Percentiles rank a stretch among this genome's conserved stretches.
phyloP scores from a whole-genome alignment of 2,888 invertebrate genomes.

The Drosophila koepferae region DNA sequence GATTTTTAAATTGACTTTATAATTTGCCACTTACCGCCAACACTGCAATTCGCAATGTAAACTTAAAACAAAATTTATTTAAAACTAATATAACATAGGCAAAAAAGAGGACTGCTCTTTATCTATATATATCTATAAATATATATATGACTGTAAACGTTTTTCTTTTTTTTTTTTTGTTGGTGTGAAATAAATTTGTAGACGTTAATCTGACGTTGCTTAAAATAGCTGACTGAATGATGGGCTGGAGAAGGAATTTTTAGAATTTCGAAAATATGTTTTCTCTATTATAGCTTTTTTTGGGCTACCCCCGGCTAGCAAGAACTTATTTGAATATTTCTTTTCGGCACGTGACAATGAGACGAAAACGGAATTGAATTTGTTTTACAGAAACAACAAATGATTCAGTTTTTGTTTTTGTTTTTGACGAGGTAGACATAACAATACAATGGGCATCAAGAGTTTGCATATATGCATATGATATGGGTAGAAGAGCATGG shows the following conservation, averaged over 20 bases:
- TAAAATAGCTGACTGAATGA: constrained; percentile 56
- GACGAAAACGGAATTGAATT: constrained; percentile 25
- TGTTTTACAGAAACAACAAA: constrained; percentile 58
- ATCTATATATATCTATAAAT: neutral
- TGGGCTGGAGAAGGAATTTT: constrained; percentile 61
- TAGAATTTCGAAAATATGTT: constrained; percentile 23
- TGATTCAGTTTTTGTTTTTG: constrained; percentile 26
- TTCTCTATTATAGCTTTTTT: constrained; percentile 5
- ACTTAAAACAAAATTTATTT: constrained; percentile 53
- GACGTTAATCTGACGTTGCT: constrained; percentile 42
- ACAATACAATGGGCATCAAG: constrained; percentile 36
- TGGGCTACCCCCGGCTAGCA: constrained; percentile 68
- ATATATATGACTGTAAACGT: neutral
- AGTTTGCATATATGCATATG: constrained; percentile 11
- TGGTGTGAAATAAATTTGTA: constrained; percentile 23
- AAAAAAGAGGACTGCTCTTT: constrained; percentile 1
- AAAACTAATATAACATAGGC: constrained; percentile 34
- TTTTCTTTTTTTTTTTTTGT: too few relatives aligned
- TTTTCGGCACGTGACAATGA: constrained; percentile 60
- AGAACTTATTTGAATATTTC: constrained; percentile 67
- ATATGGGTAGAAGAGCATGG: constrained; percentile 28
- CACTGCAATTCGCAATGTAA: constrained; percentile 79
- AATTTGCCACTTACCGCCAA: constrained; percentile 75
- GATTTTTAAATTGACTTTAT: constrained; percentile 15
- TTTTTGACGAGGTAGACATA: constrained; percentile 42